Base-by-base conservation (phyloP, 2,888 invertebrate genomes). In the Resseliella maxima region DNA sequence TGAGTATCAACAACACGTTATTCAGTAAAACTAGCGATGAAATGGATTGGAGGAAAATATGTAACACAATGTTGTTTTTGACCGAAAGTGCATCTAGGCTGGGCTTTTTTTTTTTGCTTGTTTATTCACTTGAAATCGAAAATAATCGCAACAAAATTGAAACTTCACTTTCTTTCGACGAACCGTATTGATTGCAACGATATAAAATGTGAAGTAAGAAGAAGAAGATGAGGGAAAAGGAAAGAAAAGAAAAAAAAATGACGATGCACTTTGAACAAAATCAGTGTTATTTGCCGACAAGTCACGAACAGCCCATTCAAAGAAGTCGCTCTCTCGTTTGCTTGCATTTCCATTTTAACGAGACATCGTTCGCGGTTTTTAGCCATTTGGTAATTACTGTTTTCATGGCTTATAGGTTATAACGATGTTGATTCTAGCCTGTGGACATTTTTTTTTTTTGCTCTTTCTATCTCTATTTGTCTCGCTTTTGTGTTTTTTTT, bases 181-280 rank as follows among this genome's bases (percentile, higher is more conserved):
- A 72, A 72, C 72, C 31, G 24, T 59, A 59, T 12, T 59, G 59
- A 72, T 72, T 31, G 18, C 18, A 50, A 72, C 8, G 72, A 72
- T 72, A 72, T 72, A 15, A 59, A 59, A 3, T 21, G 21, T 50
- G 50, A 50, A 50, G 2, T 21, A 18, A 21, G 15, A 21, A 21
- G 21, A 3, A 50, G 50, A 50, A 50, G 21, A 24, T 5, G 59
- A 59, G 24, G 10, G 59, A n/a, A 59, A 24, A 59, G 15, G 24
- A 24, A 31, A 72, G 31, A 72, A 10, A 5, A 59, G 2, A 27
- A 59, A 27, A 31, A 3, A 72, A 72, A 31, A 72, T 31, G 31
- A 72, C 31, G 72, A 35, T 72, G 72, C 72, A 72, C 72, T 72
- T 72, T 72, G 72, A 72, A 72, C 72, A 72, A n/a, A n/a, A 72